Evolutionary conservation across 2,113 vertebrate species (phyloP).

Genomic region (Asarcornis scutulata): DNA sequence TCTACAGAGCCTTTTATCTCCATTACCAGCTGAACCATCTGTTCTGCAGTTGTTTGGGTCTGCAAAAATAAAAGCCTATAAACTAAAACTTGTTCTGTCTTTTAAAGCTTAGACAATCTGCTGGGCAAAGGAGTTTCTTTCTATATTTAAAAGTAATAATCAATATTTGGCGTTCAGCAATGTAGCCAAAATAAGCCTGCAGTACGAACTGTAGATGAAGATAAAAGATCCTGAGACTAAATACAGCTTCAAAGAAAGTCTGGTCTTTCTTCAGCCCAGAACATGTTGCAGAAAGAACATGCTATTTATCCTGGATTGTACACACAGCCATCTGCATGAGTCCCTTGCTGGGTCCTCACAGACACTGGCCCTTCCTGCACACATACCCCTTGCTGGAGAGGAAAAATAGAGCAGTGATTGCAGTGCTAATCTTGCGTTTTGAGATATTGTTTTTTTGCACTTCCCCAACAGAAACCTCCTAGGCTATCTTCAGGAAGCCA

Average conservation of each 20-base stretch:
- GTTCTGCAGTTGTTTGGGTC: slow-evolving; percentile 27
- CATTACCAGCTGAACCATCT: slow-evolving; percentile 41
- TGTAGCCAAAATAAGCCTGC: background rate
- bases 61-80: background rate
- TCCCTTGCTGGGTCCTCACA: background rate
- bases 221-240: background rate
- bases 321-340: fast-evolving
- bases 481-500: background rate
- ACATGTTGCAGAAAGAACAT: fast-evolving
- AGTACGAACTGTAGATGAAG: background rate
- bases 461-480: background rate
- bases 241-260: background rate
- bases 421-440: fast-evolving
- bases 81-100: background rate
- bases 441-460: background rate
- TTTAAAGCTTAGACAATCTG: background rate
- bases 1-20: slow-evolving; percentile 49
- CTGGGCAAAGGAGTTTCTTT: background rate
- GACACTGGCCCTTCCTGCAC: background rate
- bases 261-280: background rate
- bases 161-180: background rate
- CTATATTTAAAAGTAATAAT: background rate
- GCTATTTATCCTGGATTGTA: background rate
- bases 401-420: background rate
- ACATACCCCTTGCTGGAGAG: fast-evolving